phyloP scores from a whole-genome alignment of 2,888 invertebrate species.

The Campoletis raptor region DNA sequence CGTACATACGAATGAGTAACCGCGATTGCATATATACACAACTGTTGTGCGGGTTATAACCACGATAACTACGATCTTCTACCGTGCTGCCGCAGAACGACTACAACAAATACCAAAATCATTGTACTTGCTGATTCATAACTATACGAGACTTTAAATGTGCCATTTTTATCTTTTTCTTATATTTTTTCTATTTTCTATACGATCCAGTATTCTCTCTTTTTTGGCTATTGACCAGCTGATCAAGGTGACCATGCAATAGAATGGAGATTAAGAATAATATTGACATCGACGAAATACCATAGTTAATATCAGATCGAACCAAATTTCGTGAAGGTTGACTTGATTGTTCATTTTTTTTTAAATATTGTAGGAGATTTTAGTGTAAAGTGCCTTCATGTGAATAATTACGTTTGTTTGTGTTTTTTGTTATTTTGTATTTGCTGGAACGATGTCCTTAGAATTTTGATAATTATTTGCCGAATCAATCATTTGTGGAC shows the following conservation, averaged over 20 bases:
- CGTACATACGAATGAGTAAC: constrained; percentile 65
- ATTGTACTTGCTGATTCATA: constrained; percentile 39
- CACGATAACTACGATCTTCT: constrained; percentile 19
- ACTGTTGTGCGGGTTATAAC: constrained; percentile 24
- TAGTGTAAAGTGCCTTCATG: not conserved
- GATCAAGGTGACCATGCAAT: not conserved
- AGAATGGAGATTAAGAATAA: not conserved
- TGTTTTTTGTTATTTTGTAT: too few relatives aligned
- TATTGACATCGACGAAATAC: not conserved
- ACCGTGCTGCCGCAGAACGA: constrained; percentile 25
- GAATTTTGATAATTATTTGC: too few relatives aligned
- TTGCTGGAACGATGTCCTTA: too few relatives aligned
- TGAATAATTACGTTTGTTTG: not conserved
- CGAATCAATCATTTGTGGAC: not conserved
- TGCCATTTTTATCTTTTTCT: not conserved
- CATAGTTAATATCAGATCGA: not conserved
- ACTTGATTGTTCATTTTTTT: not conserved
- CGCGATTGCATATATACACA: constrained; percentile 32
- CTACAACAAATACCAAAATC: constrained; percentile 14
- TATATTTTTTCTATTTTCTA: not conserved
- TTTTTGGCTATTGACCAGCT: not conserved
- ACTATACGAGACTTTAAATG: not conserved
- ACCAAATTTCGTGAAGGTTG: not conserved
- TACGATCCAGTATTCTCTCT: not conserved
- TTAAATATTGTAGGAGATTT: not conserved